These are phyloP conservation scores for Elephantulus edwardii DNA, from an alignment of 2,113 vertebrate species.

Conservation along the genomic window DNA sequence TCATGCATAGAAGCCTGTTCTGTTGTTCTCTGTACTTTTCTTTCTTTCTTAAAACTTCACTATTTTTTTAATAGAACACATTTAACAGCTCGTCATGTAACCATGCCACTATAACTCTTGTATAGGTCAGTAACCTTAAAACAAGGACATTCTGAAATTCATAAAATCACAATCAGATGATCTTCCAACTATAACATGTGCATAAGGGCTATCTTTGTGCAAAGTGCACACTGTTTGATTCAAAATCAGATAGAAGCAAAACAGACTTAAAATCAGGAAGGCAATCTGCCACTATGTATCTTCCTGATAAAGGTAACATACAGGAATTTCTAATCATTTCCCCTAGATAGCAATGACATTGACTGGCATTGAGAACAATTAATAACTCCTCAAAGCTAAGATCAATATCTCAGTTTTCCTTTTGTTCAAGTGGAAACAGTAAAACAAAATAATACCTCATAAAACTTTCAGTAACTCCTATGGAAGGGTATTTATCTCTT, in stretches of 20 bases:
- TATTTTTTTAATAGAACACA: background rate
- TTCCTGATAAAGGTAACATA: constrained; percentile 54
- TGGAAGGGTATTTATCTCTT: background rate
- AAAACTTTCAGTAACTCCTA: background rate
- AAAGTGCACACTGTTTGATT: constrained; percentile 10
- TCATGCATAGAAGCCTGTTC: background rate
- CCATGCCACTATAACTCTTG: background rate
- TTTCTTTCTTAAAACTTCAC: constrained; percentile 15
- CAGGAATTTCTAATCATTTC: constrained; percentile 62
- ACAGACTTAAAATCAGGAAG: constrained; percentile 66
- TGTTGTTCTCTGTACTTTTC: too few species aligned
- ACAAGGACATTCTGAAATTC: constrained; percentile 5
- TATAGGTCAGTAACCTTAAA: background rate
- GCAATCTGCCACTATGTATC: constrained; percentile 6
- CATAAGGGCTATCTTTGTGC: background rate
- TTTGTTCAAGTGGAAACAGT: constrained; percentile 25
- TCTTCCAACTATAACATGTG: background rate
- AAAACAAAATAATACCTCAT: background rate
- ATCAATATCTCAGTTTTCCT: constrained; percentile 44
- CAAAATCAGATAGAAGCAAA: constrained; percentile 64
- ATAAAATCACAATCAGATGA: constrained; percentile 51
- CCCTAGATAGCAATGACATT: constrained; percentile 60
- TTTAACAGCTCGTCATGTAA: background rate
- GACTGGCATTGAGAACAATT: constrained; percentile 65
- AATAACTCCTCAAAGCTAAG: constrained; percentile 60